These are phyloP conservation scores for Notothenia rossii DNA, from an alignment of 2,113 vertebrate species.

Conservation along the genomic window DNA sequence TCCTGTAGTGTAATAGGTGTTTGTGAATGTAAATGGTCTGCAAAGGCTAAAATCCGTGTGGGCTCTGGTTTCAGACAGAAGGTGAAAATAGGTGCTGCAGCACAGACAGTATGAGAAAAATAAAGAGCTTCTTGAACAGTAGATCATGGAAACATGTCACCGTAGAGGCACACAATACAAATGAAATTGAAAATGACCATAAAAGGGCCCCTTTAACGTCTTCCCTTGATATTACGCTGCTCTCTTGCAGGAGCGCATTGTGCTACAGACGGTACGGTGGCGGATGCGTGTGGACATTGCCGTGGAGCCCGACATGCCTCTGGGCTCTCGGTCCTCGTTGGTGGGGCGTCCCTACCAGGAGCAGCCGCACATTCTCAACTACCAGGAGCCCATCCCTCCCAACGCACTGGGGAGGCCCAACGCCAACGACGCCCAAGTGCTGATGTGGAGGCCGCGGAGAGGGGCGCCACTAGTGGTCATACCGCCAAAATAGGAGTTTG, in stretches of 20 bases:
- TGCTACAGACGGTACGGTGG: slow-evolving; percentile 98
- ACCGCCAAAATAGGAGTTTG: slow-evolving; percentile 87
- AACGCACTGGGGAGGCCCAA: slow-evolving; percentile 97
- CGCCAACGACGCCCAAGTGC: slow-evolving; percentile 98
- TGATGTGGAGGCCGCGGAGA: slow-evolving; percentile 98
- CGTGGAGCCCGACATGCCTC: slow-evolving; percentile 92
- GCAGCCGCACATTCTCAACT: slow-evolving; percentile 96
- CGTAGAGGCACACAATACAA: too few relatives aligned
- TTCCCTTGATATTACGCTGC: neutral
- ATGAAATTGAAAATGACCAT: too few relatives aligned
- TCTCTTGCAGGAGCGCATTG: slow-evolving; percentile 89
- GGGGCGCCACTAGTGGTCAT: slow-evolving; percentile 95
- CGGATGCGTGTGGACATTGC: slow-evolving; percentile 98
- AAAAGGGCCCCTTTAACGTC: neutral
- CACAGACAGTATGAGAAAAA: too few relatives aligned
- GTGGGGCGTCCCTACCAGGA: slow-evolving; percentile 95
- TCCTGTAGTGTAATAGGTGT: too few relatives aligned
- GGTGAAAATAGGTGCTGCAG: too few relatives aligned
- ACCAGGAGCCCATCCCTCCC: slow-evolving; percentile 97
- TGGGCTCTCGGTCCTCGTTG: slow-evolving; percentile 93
- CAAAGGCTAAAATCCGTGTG: too few relatives aligned
- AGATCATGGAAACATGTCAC: too few relatives aligned
- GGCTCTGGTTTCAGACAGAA: too few relatives aligned
- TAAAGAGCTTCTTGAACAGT: too few relatives aligned
- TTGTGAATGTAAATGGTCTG: too few relatives aligned